Evolutionary conservation across 92 coral and sea anemone species (phyloP).

Genomic region (Scolanthus callimorphus): DNA sequence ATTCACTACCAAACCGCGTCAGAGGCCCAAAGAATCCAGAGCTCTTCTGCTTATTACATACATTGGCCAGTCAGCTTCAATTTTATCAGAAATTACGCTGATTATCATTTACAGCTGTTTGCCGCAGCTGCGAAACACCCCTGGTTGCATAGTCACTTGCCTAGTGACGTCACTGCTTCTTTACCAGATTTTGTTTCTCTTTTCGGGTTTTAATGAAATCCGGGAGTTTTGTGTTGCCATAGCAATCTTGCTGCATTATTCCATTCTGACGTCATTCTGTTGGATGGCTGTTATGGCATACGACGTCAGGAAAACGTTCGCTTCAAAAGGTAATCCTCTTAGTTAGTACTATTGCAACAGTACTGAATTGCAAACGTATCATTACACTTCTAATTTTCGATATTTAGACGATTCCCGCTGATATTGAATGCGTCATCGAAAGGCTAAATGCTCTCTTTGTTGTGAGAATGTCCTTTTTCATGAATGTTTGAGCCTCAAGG

Average conservation of each 20-base stretch:
- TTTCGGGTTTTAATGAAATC: constrained; percentile 6
- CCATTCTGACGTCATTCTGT: constrained; percentile 27
- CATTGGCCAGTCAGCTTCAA: constrained; percentile 13
- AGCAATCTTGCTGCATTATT: constrained; percentile 26
- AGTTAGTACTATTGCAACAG: too few relatives aligned
- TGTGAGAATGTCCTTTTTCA: too few relatives aligned
- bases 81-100: constrained; percentile 15
- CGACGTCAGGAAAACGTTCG: constrained; percentile 51
- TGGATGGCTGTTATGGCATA: constrained; percentile 51
- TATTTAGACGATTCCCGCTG: too few relatives aligned
- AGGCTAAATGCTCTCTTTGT: too few relatives aligned
- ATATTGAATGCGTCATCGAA: too few relatives aligned
- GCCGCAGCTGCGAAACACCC: constrained; percentile 20
- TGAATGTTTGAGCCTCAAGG: too few relatives aligned
- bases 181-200: constrained; percentile 12
- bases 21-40: too few relatives aligned
- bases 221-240: constrained; percentile 22
- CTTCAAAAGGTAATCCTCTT: constrained; percentile 28
- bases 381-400: too few relatives aligned
- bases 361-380: too few relatives aligned
- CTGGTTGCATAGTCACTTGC: constrained; percentile 31
- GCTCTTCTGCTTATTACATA: constrained; percentile 1
- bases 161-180: constrained; percentile 13
- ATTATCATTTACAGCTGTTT: constrained; percentile 10
- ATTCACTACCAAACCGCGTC: too few relatives aligned